These are phyloP conservation scores for Hirtodrosophila cameraria DNA, from an alignment of 2,888 invertebrate genomes.

Conservation along the genomic window DNA sequence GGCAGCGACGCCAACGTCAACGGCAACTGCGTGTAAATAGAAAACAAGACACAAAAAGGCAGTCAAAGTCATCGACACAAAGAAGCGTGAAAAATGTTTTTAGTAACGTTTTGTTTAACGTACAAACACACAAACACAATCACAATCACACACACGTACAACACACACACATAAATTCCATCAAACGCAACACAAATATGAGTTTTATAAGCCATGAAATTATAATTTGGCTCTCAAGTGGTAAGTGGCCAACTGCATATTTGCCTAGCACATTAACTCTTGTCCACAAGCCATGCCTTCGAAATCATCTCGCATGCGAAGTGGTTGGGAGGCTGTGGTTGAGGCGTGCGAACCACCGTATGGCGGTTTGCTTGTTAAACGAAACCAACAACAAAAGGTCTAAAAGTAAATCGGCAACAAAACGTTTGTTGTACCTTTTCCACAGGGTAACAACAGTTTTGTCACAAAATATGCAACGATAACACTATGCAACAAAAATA, in stretches of 20 bases:
- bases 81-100: constrained; percentile 78
- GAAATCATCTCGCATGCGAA: too few species aligned
- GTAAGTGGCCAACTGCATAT: constrained; percentile 71
- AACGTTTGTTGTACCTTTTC: constrained; percentile 12
- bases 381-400: constrained; percentile 27
- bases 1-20: constrained; percentile 3
- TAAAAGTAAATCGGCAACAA: constrained; percentile 10
- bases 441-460: too few species aligned
- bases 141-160: not conserved
- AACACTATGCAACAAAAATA: too few species aligned
- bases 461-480: too few species aligned
- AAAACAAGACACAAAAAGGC: constrained; percentile 49
- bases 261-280: constrained; percentile 71
- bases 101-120: constrained; percentile 77
- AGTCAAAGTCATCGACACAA: constrained; percentile 56
- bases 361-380: constrained; percentile 49
- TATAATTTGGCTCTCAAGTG: constrained; percentile 77
- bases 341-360: constrained; percentile 68
- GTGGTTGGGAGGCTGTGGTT: constrained; percentile 7
- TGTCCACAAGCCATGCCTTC: constrained; percentile 40
- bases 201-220: constrained; percentile 78
- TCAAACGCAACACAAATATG: constrained; percentile 76
- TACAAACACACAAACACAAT: constrained; percentile 31
- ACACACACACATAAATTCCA: constrained; percentile 60
- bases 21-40: constrained; percentile 65